Evolutionary conservation across 2,797 vertebrate species (phyloP).

Genomic region (Crenuchus spilurus): DNA sequence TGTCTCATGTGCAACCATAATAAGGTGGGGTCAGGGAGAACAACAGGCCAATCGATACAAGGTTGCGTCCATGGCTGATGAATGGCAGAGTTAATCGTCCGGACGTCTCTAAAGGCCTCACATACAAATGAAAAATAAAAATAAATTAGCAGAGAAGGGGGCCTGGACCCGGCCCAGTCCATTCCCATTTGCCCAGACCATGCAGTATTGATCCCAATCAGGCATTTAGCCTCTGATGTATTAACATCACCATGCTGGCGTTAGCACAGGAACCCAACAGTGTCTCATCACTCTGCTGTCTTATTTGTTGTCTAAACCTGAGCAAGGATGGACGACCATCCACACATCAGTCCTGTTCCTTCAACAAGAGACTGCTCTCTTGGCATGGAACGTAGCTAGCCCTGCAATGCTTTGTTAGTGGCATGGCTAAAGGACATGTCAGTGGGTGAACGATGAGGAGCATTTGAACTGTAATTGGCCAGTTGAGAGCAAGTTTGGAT

Average conservation of each 20-base stretch:
- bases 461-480: constrained; percentile 43
- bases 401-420: constrained; percentile 38
- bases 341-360: background rate
- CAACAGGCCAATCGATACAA: constrained; percentile 63
- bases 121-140: constrained; percentile 69
- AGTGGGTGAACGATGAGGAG: constrained; percentile 31
- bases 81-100: constrained; percentile 69
- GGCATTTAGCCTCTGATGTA: constrained; percentile 70
- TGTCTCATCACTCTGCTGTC: background rate
- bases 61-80: constrained; percentile 63
- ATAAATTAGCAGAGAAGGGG: constrained; percentile 70
- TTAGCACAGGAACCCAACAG: constrained; percentile 36
- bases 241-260: constrained; percentile 60
- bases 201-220: constrained; percentile 67
- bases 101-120: constrained; percentile 66
- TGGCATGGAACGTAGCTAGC: background rate
- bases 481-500: constrained; percentile 32
- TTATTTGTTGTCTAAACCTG: background rate
- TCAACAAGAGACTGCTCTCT: background rate
- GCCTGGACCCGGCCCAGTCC: constrained; percentile 47
- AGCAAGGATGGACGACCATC: background rate
- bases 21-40: constrained; percentile 25
- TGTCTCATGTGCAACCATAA: background rate
- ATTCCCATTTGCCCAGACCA: constrained; percentile 66
- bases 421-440: constrained; percentile 24